phyloP scores from a whole-genome alignment of 2,797 vertebrate species.

The Trichosurus vulpecula region DNA sequence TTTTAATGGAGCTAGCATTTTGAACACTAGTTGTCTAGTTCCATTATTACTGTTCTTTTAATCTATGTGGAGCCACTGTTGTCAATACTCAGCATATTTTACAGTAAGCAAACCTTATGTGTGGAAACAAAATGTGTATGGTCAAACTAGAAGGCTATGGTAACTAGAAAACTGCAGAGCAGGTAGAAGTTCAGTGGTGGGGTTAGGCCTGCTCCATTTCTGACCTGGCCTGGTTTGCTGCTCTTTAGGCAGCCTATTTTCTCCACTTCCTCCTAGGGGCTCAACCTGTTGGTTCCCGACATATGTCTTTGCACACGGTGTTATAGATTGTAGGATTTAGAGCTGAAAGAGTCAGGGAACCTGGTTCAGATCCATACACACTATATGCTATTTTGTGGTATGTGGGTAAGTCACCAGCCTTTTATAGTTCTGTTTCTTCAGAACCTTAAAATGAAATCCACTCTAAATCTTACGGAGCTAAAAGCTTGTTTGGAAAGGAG shows the following conservation, averaged over 20 bases:
- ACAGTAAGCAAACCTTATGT: conserved; percentile 58
- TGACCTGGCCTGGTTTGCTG: conserved; percentile 34
- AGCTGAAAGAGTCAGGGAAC: not conserved
- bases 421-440: not conserved
- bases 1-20: not conserved
- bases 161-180: conserved; percentile 68
- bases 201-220: conserved; percentile 50
- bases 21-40: conserved; percentile 14
- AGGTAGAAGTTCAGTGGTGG: not conserved
- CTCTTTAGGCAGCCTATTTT: conserved; percentile 6
- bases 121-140: conserved; percentile 59
- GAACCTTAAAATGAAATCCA: not conserved
- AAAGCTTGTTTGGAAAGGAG: not conserved
- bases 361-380: not conserved
- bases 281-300: not conserved
- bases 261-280: not conserved
- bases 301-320: not conserved
- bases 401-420: not conserved
- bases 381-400: not conserved
- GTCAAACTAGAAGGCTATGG: conserved; percentile 54
- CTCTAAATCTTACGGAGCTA: not conserved
- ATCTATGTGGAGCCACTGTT: not conserved
- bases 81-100: not conserved
- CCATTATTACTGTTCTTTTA: not conserved
- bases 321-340: no score